Evolutionary conservation across 2,888 invertebrate species (phyloP), one percentile per base, ranked within the genome.

Genomic region (Drosophila bunnanda): DNA sequence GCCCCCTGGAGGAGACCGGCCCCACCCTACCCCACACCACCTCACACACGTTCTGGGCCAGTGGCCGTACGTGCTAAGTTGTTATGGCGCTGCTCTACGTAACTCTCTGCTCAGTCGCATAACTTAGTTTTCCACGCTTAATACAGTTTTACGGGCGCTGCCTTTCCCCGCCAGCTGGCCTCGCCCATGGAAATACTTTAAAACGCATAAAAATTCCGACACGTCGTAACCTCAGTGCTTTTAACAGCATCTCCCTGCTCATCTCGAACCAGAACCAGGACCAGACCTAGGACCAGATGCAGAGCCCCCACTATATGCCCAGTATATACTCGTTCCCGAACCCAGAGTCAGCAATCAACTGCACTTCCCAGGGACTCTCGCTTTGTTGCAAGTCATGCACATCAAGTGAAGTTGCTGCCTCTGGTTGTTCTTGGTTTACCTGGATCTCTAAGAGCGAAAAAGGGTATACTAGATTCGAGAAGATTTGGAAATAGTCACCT

Each of bases 351-450:
- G 80, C 77, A 80, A 88, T 85, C 85, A 88, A 83, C 80, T 60
- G 58, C 68, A 76, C 48, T 60, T 68, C 70, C 46, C 64, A 60
- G 56, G 44, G 58, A 67, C 57, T 58, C 54, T 65, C 67, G 80
- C 82, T 85, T 85, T 88, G 82, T 82, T 88, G 86, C 85, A 80
- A 85, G 88, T 85, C 88, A 88, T 80, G 88, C 80, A 85, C 82
- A 72, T 79, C 75, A 79, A 76, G 82, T 80, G 72, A 64, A 82
- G 76, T 76, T 79, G 57, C 61, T 72, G 48, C 56, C 36, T 52
- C 54, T 61, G 62, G 64, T 62, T 68, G 65, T 57, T 69, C 43
- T 59, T 55, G 22, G 56, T 53, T 22, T 7, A 20, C 50, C 50
- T 17, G 43, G 25, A 17, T 12, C 10, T 2, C 12, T 13, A 12